Evolutionary conservation across 2,113 vertebrate genomes (phyloP).

Genomic region (Perca flavescens): DNA sequence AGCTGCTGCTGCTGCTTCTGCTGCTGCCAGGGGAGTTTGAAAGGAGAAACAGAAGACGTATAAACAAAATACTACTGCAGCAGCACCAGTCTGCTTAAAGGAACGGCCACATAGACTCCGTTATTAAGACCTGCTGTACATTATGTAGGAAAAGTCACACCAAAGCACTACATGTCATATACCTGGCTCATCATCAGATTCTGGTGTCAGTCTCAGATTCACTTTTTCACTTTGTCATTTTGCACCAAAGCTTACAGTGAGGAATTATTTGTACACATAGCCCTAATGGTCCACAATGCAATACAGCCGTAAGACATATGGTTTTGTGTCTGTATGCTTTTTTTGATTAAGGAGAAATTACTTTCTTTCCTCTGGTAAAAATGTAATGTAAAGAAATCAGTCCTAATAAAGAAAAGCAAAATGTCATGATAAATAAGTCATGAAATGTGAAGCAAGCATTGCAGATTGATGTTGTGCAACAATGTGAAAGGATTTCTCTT

Average conservation of each 20-base stretch:
- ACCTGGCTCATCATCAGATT: not conserved
- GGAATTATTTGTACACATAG: too few relatives aligned
- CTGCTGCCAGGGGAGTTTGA: constrained; percentile 46
- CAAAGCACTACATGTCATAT: not conserved
- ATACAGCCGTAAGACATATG: not conserved
- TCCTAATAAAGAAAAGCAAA: not conserved
- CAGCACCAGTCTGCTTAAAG: constrained; percentile 2
- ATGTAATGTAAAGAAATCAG: too few relatives aligned
- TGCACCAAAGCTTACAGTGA: not conserved
- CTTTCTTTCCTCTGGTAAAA: too few relatives aligned
- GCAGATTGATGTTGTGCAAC: not conserved
- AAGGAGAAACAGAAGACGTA: constrained; percentile 9
- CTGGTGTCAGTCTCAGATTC: not conserved
- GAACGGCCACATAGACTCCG: not conserved
- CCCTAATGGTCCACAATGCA: too few relatives aligned
- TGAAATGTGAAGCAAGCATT: not conserved
- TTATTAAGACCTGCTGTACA: not conserved
- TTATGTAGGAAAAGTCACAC: not conserved
- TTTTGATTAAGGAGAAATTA: constrained; percentile 4
- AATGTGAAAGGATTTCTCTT: constrained; percentile 10
- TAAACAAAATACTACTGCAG: constrained; percentile 37
- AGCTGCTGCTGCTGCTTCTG: constrained; percentile 25
- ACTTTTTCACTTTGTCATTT: not conserved
- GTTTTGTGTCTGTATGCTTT: not conserved
- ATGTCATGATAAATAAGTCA: not conserved